Base-by-base conservation (phyloP, 2,113 vertebrate species). In the Pterophyllum scalare region DNA sequence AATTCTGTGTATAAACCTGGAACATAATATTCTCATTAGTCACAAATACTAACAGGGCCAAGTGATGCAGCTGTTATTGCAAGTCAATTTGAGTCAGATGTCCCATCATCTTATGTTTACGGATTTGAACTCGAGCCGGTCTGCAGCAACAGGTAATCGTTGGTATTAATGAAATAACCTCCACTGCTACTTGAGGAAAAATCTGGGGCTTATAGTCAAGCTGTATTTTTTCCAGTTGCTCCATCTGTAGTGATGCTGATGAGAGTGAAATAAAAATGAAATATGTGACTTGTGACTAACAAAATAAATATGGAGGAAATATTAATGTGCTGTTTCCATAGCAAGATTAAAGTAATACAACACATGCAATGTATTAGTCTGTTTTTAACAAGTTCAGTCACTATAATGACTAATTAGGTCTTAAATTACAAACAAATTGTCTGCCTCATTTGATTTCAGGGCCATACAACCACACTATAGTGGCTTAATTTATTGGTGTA, bases 191-290 rank as follows among this genome's bases (percentile, higher is more conserved):
- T 64, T 65, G 22, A 22, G 20, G 26, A 31, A 72, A 70, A 70
- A 70, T 20, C 65, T 70, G 24, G 70, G 24, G 31, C 52, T 81
- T 7, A 3, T 3, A 54, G 40, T 76, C 43, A 54, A 20, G 11
- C 20, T 12, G 3, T 22, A 65, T 28, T 75, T 65, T 49, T 59
- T 75, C 75, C 78, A 84, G 52, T 79, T 81, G 75, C 31, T 38
- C 49, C 65, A 79, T 72, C 77, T 79, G 75, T 54, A 40, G n/a
- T 28, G 15, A 81, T 57, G 26, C 8, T 65, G 14, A 52, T 13
- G 20, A 74, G 11, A 65, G 62, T 35, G 57, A 88, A n/a, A 58
- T 33, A 62, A 59, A 79, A 78, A 81, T 76, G 20, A 67, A 61
- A 80, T 74, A 64, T 61, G 58, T 59, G 38, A 72, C 43, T 52